These are phyloP conservation scores for Lasioglossum vierecki DNA, from an alignment of 2,888 invertebrate species.

Conservation along the genomic window DNA sequence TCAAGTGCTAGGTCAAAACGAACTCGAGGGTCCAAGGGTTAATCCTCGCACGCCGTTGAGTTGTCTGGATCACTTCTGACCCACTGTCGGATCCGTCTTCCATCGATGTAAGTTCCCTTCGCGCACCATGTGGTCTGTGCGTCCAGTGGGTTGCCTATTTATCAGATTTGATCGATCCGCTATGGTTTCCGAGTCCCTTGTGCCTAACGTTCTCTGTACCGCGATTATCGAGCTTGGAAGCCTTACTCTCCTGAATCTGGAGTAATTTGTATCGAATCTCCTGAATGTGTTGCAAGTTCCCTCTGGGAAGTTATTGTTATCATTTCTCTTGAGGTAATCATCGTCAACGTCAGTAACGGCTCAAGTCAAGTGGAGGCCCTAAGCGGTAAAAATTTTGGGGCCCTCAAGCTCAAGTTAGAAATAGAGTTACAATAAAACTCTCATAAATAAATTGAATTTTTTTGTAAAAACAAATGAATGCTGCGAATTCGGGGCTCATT, in stretches of 20 bases:
- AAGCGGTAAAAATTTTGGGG: too few relatives aligned
- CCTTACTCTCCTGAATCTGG: neutral
- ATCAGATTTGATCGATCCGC: neutral
- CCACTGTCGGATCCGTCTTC: conserved; percentile 1
- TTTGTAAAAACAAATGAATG: too few relatives aligned
- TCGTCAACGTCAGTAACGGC: too few relatives aligned
- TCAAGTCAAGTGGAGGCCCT: too few relatives aligned
- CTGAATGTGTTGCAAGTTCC: neutral
- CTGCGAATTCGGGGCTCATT: too few relatives aligned
- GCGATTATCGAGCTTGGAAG: neutral
- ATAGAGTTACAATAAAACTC: too few relatives aligned
- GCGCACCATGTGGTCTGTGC: neutral
- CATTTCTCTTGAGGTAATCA: too few relatives aligned
- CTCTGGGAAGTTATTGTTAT: too few relatives aligned
- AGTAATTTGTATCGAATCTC: neutral
- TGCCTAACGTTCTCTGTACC: neutral
- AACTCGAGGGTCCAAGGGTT: neutral
- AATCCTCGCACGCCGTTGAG: neutral
- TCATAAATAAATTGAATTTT: too few relatives aligned
- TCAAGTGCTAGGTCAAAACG: neutral
- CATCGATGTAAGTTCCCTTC: neutral
- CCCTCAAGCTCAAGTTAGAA: too few relatives aligned
- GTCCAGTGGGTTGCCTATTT: neutral
- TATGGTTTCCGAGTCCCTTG: neutral
- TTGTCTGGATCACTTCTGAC: neutral